Conservation (phyloP, 30 jellyfish, hydroid and myxozoan species). For the Turritopsis rubra region DNA sequence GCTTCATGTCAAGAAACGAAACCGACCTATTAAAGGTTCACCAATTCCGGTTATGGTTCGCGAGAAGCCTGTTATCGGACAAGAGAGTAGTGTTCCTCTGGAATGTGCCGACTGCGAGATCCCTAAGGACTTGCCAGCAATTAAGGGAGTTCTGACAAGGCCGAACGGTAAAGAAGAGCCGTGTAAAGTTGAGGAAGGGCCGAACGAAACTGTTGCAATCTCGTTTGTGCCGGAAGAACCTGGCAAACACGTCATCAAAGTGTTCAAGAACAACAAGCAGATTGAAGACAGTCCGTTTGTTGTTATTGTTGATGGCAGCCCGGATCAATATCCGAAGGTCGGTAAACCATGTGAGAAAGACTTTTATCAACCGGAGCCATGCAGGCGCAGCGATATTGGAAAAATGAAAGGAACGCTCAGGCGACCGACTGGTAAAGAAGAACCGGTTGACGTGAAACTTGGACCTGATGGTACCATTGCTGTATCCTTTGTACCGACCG, state of each 20-base stretch:
- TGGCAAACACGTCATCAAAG: constrained; percentile 44
- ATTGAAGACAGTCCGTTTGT: constrained; percentile 34
- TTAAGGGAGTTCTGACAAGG: constrained; percentile 70
- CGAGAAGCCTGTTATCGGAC: constrained; percentile 86
- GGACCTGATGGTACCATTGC: constrained; percentile 80
- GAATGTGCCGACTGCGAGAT: constrained; percentile 81
- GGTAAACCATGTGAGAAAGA: constrained; percentile 29
- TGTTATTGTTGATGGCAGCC: constrained; percentile 21
- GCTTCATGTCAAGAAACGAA: constrained; percentile 63
- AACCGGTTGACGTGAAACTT: constrained; percentile 64
- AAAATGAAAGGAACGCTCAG: constrained; percentile 13
- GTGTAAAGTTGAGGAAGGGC: constrained; percentile 50
- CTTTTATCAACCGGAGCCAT: constrained; percentile 24
- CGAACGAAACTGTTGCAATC: constrained; percentile 66
- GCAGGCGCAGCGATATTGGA: constrained; percentile 1
- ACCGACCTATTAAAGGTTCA: constrained; percentile 62
- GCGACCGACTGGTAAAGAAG: constrained; percentile 75
- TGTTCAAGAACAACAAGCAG: constrained; percentile 15
- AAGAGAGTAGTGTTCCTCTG: constrained; percentile 80
- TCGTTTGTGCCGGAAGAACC: constrained; percentile 85
- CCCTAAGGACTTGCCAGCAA: constrained; percentile 57
- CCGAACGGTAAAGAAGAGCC: constrained; percentile 93
- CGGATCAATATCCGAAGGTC: constrained; percentile 18
- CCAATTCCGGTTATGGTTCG: constrained; percentile 81
- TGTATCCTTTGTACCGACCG: constrained; percentile 88